phyloP scores from a whole-genome alignment of 2,113 vertebrate species.

The Ascaphus truei region DNA sequence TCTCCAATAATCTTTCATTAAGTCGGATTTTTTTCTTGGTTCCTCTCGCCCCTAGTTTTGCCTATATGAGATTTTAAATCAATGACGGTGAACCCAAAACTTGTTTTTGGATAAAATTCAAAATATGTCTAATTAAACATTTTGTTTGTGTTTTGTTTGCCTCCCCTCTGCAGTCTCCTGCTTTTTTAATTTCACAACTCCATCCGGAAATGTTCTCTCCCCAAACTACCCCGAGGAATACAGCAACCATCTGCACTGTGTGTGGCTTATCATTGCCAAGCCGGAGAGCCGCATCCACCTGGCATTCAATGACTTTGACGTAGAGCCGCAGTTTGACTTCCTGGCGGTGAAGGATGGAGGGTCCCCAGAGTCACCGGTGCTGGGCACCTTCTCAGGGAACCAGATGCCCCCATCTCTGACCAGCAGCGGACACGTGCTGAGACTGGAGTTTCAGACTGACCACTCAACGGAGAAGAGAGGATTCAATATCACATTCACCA shows the following conservation, averaged over 20 bases:
- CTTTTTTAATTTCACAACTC: slow-evolving; percentile 98
- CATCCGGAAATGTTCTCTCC: slow-evolving; percentile 86
- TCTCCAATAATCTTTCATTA: too few species aligned
- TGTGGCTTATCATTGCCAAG: slow-evolving; percentile 93
- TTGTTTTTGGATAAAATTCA: too few species aligned
- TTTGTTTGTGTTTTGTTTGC: slow-evolving; percentile 16
- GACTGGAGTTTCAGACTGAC: slow-evolving; percentile 95
- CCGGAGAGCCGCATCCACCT: slow-evolving; percentile 93
- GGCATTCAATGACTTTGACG: slow-evolving; percentile 97
- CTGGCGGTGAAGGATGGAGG: slow-evolving; percentile 91
- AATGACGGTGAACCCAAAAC: too few species aligned
- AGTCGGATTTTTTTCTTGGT: too few species aligned
- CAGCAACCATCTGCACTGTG: slow-evolving; percentile 94
- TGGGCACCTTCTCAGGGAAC: slow-evolving; percentile 92
- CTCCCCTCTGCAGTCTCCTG: slow-evolving; percentile 77
- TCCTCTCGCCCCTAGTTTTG: too few species aligned
- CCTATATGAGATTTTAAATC: too few species aligned
- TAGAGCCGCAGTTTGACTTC: slow-evolving; percentile 98
- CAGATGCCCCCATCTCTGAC: slow-evolving; percentile 90
- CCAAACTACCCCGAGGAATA: slow-evolving; percentile 98
- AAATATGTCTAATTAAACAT: too few species aligned
- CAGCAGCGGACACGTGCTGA: slow-evolving; percentile 87
- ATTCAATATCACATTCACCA: slow-evolving; percentile 98
- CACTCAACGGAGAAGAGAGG: slow-evolving; percentile 96
- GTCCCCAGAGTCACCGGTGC: slow-evolving; percentile 85